Evolutionary conservation across 2,888 invertebrate genomes (phyloP), one percentile per base, ranked within the genome.

Genomic region (Drosophila phalerata): DNA sequence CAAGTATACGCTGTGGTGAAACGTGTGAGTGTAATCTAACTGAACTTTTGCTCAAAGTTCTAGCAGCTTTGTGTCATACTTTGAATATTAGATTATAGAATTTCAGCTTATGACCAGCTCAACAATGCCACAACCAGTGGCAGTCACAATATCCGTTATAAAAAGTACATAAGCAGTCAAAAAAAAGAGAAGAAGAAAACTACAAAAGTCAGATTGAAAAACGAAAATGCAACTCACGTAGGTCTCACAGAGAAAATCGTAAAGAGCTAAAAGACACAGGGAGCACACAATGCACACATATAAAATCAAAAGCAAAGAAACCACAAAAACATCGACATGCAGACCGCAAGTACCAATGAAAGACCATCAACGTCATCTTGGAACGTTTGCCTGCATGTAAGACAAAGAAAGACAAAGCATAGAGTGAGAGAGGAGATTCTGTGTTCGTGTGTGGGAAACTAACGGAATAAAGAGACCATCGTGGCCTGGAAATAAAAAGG

Each of bases 301-400:
- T 64, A 61, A 43, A 55, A 64, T 61, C 55, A 69, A 69, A 75
- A 60, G 43, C 51, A 60, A 61, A 52, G 63, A 51, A 61, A 51
- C 55, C 66, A 52, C 55, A 62, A 68, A 76, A 73, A 64, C 79
- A 79, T 68, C 66, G 68, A 79, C 61, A 69, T 69, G 72, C 64
- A 72, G 64, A 62, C 72, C 62, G 38, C 62, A 65, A 71, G 82
- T 66, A 60, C 65, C 86, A 74, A 73, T 82, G 82, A 82, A 85
- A 80, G 77, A 49, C 77, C 84, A 80, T 85, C 81, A 85, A 77
- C 73, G 84, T 77, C 84, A 85, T 79, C 76, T 85, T 81, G 58
- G 71, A 19, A 40, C 43, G 48, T 19, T 58, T 47, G 53, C 53
- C 51, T 67, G 73, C 73, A 63, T 40, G 38, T 34, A 17, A 40